Conservation (phyloP, 2,113 vertebrate genomes). For the Ammodytes dubius region DNA sequence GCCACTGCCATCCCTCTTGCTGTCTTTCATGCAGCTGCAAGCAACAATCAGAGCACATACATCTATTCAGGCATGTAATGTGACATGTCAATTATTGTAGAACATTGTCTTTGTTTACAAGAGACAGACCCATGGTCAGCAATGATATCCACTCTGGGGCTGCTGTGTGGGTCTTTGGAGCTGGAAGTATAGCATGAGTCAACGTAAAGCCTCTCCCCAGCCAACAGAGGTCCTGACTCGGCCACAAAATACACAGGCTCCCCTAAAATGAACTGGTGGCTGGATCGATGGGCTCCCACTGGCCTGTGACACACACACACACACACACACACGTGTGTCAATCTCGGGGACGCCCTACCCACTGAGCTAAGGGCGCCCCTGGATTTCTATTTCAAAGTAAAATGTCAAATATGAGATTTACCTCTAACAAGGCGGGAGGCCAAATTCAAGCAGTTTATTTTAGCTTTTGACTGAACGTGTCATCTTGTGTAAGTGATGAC, state of each 20-base stretch:
- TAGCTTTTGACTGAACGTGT: background rate
- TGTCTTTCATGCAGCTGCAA: conserved; percentile 80
- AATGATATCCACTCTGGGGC: conserved; percentile 65
- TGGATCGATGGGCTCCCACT: conserved; percentile 63
- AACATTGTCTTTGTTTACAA: background rate
- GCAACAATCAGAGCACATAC: background rate
- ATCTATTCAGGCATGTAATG: background rate
- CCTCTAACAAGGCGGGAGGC: background rate
- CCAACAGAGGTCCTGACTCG: conserved; percentile 12
- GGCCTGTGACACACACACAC: conserved; percentile 25
- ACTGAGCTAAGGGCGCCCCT: too few species aligned
- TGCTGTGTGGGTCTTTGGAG: conserved; percentile 52
- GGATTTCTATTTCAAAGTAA: background rate
- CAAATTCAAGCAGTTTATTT: background rate
- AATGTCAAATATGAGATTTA: background rate
- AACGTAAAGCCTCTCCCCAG: conserved; percentile 67
- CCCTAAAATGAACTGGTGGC: conserved; percentile 62
- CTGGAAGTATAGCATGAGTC: conserved; percentile 70
- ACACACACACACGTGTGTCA: background rate
- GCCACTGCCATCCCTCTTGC: conserved; percentile 67
- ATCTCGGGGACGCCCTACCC: too few species aligned
- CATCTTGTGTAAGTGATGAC: background rate
- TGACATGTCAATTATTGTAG: background rate
- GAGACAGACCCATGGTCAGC: conserved; percentile 57
- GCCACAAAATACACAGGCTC: conserved; percentile 74